These are phyloP conservation scores for Polietes domitor DNA, from an alignment of 2,888 invertebrate species.

Conservation along the genomic window DNA sequence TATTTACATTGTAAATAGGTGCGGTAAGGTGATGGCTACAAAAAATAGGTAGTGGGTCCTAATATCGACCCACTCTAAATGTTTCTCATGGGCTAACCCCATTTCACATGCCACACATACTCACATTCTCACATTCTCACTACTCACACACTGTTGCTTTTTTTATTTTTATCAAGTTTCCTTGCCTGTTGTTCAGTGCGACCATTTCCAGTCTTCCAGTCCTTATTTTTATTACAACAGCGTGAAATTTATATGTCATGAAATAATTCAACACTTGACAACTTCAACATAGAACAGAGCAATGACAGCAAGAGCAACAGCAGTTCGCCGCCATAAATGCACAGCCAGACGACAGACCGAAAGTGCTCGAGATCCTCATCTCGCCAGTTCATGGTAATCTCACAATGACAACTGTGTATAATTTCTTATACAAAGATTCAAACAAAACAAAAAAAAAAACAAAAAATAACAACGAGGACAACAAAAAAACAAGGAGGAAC, in stretches of 20 bases:
- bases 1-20: too few species aligned
- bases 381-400: slow-evolving; percentile 54
- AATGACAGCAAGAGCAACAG: slow-evolving; percentile 29
- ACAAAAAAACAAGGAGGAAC: slow-evolving; percentile 14
- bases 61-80: not conserved
- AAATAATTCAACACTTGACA: slow-evolving; percentile 67
- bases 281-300: slow-evolving; percentile 59
- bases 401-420: slow-evolving; percentile 65
- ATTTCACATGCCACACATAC: slow-evolving; percentile 4
- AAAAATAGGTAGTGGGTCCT: too few species aligned
- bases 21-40: too few species aligned
- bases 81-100: not conserved
- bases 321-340: slow-evolving; percentile 28
- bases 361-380: slow-evolving; percentile 26
- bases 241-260: slow-evolving; percentile 66
- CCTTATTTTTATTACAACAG: slow-evolving; percentile 46
- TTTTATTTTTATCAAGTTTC: not conserved
- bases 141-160: slow-evolving; percentile 11
- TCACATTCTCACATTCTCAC: too few species aligned
- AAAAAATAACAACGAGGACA: not conserved
- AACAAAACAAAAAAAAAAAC: not conserved
- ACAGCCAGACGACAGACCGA: not conserved
- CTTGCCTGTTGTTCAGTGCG: not conserved
- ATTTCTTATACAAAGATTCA: slow-evolving; percentile 59
- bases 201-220: not conserved